Base-by-base conservation (phyloP, 2,888 invertebrate species). In the Gymnocheta viridis region DNA sequence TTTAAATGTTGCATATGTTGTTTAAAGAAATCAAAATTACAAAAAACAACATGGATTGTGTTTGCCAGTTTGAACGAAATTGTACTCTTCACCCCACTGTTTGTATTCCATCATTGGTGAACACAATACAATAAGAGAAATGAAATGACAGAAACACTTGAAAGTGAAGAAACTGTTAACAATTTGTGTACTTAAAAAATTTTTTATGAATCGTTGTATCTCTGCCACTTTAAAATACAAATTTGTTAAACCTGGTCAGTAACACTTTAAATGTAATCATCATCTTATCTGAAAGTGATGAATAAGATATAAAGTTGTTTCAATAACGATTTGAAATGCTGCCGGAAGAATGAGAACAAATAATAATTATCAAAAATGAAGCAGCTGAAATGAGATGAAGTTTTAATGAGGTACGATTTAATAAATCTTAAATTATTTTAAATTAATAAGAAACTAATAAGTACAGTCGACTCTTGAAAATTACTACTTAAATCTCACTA, bases 221-320 rank as follows among this genome's bases (percentile, higher is more conserved):
- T 9, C 4, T 64, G 56, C n/a, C 56, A 41, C 41, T 62, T 41
- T 1, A 58, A 64, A 38, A 58, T n/a, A 24, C 24, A 67, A 29
- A 58, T 2, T 47, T 74, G 62, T 79, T 79, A 69, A 70, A 49
- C 70, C 54, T 79, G 79, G 82, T 74, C 79, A 76, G 74, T 79
- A 76, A 22, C 47, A 72, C 35, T 72, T 79, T n/a, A 58, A 27
- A 41, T 10, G 22, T 17, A 22, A 56, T 47, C 14, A 49, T 32
- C 58, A 32, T 44, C 44, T 49, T n/a, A 24, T 24, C 14, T 10
- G 1, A 22, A 32, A 47, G 49, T 49, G 9, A 7, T 32, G 14
- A 64, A 19, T 17, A 4, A 1, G 17, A 2, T 12, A 17, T 32
- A n/a, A n/a, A n/a, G n/a, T n/a, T n/a, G n/a, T n/a, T n/a, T n/a